phyloP scores from a whole-genome alignment of 2,888 invertebrate species.

The Abscondita cerata region DNA sequence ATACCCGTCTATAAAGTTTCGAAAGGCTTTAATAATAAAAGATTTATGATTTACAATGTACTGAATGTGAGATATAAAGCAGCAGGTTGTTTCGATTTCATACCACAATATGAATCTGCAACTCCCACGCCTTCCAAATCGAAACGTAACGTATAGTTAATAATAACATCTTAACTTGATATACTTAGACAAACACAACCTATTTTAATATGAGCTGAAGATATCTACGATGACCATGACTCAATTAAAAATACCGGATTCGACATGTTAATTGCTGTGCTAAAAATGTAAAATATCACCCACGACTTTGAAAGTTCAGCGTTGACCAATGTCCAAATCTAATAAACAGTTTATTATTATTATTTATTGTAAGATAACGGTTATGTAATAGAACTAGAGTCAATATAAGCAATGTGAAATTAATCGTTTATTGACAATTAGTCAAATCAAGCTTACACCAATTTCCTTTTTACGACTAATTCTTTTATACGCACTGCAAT shows the following conservation, averaged over 20 bases:
- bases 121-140: conserved; percentile 42
- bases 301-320: conserved; percentile 43
- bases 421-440: no score
- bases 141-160: conserved; percentile 39
- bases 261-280: conserved; percentile 45
- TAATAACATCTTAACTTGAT: conserved; percentile 47
- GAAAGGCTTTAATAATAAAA: conserved; percentile 48
- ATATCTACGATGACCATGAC: conserved; percentile 43
- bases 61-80: conserved; percentile 47
- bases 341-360: conserved; percentile 37
- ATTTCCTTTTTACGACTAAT: no score
- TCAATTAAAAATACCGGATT: conserved; percentile 44
- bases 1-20: conserved; percentile 46
- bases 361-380: conserved; percentile 35
- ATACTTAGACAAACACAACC: conserved; percentile 30
- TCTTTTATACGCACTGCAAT: no score
- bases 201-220: conserved; percentile 29
- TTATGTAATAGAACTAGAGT: conserved; percentile 31
- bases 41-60: conserved; percentile 47
- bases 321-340: conserved; percentile 37
- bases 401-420: background rate
- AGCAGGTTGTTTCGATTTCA: conserved; percentile 49
- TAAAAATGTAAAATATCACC: conserved; percentile 48
- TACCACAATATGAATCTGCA: conserved; percentile 48
- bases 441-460: no score